Base-by-base conservation (phyloP, 2,797 vertebrate species). In the Peromyscus attwateri region DNA sequence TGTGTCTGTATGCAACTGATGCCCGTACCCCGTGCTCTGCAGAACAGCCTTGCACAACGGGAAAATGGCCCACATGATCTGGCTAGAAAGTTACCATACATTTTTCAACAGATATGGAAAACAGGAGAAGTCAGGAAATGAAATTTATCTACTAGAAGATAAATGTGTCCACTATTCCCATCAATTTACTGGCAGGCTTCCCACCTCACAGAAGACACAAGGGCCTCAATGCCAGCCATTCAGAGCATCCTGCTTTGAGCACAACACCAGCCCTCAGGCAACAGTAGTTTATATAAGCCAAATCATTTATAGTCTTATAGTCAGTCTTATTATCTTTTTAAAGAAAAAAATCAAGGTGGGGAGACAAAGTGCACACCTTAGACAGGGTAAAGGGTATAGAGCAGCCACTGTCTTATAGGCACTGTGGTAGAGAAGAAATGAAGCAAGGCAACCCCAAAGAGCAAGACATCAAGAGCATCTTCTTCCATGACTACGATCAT, bases 61-160 rank as follows among this genome's bases (percentile, higher is more conserved):
- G 40, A 43, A 95, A 62, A 88, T 55, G 29, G 79, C 27, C 6
- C 29, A 40, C 13, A 60, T 10, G 55, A 60, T 75, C 57, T 92
- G 60, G 77, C 43, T 85, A 94, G 55, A 77, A 62, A 76, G 64
- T 37, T 91, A 84, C 46, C 14, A 89, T 8, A 37, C 40, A 71
- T 29, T 96, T 87, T 68, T 12, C 55, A 84, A 89, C 64, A 96
- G 84, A 92, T 5, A 91, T 23, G 57, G 43, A 52, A 87, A 96
- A 84, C 14, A 19, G 57, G 40, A 85, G 64, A 40, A 94, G 23
- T 52, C 76, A 81, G 46, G 40, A 64, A 73, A 62, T 87, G 25
- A 89, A 60, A 70, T 16, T 49, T 6, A 75, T 40, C 34, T 89
- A 75, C 34, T 82, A 27, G 88, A 76, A 92, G 62, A 79, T 84